Evolutionary conservation across 2,113 vertebrate species (phyloP).

Genomic region (Serinus canaria): DNA sequence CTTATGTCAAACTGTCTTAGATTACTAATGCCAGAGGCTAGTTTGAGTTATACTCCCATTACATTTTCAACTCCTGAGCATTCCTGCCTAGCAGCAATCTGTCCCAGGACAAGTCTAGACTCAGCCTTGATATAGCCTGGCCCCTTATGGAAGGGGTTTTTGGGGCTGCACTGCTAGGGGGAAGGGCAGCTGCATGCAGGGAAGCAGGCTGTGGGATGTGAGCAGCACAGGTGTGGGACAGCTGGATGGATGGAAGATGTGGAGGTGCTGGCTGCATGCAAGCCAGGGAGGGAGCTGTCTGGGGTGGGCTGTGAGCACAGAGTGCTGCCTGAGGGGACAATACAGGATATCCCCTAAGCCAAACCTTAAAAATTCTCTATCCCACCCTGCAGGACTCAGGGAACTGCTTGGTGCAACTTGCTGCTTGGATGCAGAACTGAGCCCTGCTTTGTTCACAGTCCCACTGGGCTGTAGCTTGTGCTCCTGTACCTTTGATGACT

Average conservation of each 20-base stretch:
- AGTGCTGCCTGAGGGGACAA: fast-evolving
- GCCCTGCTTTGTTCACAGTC: neutral
- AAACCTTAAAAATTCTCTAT: neutral
- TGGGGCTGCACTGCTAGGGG: neutral
- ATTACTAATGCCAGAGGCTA: neutral
- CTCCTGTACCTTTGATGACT: neutral
- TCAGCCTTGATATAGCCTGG: neutral
- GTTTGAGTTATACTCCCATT: neutral
- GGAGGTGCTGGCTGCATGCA: fast-evolving
- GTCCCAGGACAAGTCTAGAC: neutral
- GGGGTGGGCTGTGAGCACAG: neutral
- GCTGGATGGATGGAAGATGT: neutral
- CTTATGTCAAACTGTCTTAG: neutral
- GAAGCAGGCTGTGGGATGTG: neutral
- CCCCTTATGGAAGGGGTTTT: neutral
- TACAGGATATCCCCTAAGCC: neutral
- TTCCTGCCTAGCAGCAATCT: neutral
- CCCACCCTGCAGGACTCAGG: neutral
- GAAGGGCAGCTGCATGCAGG: neutral
- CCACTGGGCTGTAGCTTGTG: neutral
- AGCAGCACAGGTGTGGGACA: neutral
- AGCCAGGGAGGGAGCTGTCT: neutral
- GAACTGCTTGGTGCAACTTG: neutral
- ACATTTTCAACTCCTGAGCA: neutral
- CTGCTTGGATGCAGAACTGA: neutral